phyloP scores from a whole-genome alignment of 2,797 vertebrate species.

The Mormyrus hasselquistii region DNA sequence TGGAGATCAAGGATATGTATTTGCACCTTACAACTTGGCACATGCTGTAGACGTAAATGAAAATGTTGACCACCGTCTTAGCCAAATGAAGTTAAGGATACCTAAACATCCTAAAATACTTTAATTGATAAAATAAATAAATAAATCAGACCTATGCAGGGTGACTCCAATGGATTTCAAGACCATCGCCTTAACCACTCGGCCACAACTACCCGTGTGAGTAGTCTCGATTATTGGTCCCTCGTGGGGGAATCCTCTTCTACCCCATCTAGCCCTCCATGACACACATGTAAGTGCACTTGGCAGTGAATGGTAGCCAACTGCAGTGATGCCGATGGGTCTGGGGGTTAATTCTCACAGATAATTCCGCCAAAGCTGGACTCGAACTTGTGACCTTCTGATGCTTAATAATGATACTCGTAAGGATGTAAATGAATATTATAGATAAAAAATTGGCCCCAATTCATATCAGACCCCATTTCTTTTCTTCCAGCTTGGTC shows the following conservation, averaged over 20 bases:
- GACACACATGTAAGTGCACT: background rate
- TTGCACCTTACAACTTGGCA: background rate
- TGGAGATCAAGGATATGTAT: background rate
- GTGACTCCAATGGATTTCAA: background rate
- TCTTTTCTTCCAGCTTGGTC: background rate
- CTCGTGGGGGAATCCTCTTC: background rate
- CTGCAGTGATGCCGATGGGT: background rate
- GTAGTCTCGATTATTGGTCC: background rate
- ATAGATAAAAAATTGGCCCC: background rate
- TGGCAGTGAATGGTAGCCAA: background rate
- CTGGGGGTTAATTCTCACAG: background rate
- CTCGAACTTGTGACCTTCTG: background rate
- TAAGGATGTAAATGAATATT: background rate
- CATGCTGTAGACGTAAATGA: background rate
- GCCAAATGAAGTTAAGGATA: background rate
- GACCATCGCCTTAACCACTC: background rate
- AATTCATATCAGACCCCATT: background rate
- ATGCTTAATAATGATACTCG: background rate
- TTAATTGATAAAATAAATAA: background rate
- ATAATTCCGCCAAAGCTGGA: background rate
- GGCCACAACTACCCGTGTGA: background rate
- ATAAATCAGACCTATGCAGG: background rate
- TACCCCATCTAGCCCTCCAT: background rate
- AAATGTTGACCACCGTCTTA: background rate
- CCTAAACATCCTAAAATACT: background rate